phyloP scores from a whole-genome alignment of 2,888 invertebrate species.

The Agrypnus murinus region DNA sequence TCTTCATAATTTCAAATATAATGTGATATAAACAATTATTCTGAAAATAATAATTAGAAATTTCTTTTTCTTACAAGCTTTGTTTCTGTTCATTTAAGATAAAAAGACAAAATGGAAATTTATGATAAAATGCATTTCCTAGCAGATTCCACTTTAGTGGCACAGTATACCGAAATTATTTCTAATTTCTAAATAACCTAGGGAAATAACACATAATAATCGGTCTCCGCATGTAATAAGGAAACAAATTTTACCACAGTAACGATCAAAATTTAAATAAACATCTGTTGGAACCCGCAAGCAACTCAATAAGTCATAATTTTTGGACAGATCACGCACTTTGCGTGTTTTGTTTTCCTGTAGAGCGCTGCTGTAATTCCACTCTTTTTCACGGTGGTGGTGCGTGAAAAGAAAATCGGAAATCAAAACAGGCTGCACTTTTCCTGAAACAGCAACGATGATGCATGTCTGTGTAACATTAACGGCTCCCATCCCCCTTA shows the following conservation, averaged over 20 bases:
- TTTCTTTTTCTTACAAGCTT: too few relatives aligned
- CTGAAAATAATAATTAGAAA: too few relatives aligned
- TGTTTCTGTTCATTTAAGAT: too few relatives aligned
- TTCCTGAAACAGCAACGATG: conserved; percentile 21
- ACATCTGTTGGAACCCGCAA: conserved; percentile 32
- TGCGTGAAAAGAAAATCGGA: too few relatives aligned
- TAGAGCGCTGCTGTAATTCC: too few relatives aligned
- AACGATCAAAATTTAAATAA: conserved; percentile 44
- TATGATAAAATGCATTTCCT: too few relatives aligned
- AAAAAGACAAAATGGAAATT: too few relatives aligned
- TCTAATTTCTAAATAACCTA: conserved; percentile 22
- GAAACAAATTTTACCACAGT: conserved; percentile 29
- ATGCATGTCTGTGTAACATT: conserved; percentile 44
- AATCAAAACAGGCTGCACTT: conserved; percentile 18
- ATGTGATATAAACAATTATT: too few relatives aligned
- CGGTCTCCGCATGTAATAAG: conserved; percentile 29
- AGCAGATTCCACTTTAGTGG: too few relatives aligned
- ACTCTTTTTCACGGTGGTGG: too few relatives aligned
- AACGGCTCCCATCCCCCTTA: conserved; percentile 27
- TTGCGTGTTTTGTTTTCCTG: conserved; percentile 3
- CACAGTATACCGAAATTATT: conserved; percentile 31
- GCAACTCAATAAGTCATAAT: conserved; percentile 36
- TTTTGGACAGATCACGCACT: conserved; percentile 18
- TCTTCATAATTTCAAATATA: too few relatives aligned
- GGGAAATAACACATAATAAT: conserved; percentile 35